These are phyloP conservation scores for Salticus scenicus DNA, from an alignment of 2,888 invertebrate species.

Conservation along the genomic window DNA sequence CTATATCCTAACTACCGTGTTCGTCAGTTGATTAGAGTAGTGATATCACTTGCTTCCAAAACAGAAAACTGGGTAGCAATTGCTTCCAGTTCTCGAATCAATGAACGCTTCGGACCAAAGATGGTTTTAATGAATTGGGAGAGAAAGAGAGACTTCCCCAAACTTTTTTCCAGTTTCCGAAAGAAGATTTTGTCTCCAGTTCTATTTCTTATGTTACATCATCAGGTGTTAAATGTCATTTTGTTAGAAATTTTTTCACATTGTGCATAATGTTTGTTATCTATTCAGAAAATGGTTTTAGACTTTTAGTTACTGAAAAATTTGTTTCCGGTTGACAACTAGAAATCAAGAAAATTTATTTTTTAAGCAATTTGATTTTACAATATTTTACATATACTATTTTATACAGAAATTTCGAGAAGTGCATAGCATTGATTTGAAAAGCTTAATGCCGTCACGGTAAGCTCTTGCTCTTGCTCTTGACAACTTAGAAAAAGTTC, in stretches of 20 bases:
- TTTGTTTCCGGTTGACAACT: neutral
- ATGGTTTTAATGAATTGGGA: neutral
- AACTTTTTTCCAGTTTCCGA: neutral
- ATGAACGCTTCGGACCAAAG: constrained; percentile 24
- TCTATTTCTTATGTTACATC: neutral
- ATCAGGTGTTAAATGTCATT: neutral
- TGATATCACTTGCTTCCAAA: constrained; percentile 26
- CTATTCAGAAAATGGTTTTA: neutral
- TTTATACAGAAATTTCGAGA: neutral
- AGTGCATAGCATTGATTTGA: neutral
- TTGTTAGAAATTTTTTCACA: neutral
- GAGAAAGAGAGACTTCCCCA: neutral
- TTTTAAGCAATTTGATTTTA: neutral
- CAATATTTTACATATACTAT: constrained; percentile 5
- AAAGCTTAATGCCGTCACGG: neutral
- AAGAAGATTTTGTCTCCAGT: no score
- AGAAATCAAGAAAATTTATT: neutral
- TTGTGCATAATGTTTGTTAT: constrained; percentile 12
- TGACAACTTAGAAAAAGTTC: no score
- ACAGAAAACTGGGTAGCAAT: neutral
- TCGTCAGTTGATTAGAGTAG: constrained; percentile 55
- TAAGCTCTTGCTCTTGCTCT: no score
- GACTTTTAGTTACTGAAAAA: neutral
- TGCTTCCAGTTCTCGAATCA: neutral
- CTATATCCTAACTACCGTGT: constrained; percentile 21